Evolutionary conservation across 2,888 invertebrate genomes (phyloP).

Genomic region (Venusia cambrica): DNA sequence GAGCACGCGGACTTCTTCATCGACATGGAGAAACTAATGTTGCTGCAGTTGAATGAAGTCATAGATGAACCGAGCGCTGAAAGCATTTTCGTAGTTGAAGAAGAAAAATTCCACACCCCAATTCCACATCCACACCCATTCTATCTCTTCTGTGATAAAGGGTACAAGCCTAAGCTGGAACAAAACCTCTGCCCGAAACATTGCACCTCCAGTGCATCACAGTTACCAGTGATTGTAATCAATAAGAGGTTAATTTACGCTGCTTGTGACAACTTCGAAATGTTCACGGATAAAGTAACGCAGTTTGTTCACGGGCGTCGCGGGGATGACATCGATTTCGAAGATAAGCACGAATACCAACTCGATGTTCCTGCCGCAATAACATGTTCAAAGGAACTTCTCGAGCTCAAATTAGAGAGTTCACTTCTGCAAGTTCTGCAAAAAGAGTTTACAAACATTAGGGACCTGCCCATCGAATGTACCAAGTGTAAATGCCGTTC

Average conservation of each 20-base stretch:
- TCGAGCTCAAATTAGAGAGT: conserved; percentile 55
- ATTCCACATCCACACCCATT: conserved; percentile 55
- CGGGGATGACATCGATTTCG: conserved; percentile 46
- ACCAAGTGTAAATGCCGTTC: conserved; percentile 48
- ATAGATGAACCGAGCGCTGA: conserved; percentile 49
- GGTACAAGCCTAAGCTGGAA: conserved; percentile 48
- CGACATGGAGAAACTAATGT: conserved; percentile 66
- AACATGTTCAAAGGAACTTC: conserved; percentile 42
- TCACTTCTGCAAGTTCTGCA: conserved; percentile 63
- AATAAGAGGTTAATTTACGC: conserved; percentile 64
- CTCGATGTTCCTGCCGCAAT: conserved; percentile 50
- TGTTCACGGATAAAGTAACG: conserved; percentile 54
- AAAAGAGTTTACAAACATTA: conserved; percentile 51
- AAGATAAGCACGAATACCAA: conserved; percentile 50
- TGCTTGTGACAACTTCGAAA: conserved; percentile 61
- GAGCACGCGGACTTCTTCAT: conserved; percentile 69
- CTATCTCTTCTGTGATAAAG: conserved; percentile 59
- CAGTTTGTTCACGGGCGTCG: conserved; percentile 47
- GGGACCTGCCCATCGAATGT: conserved; percentile 43
- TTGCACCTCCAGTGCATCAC: conserved; percentile 54
- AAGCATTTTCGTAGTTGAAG: conserved; percentile 53
- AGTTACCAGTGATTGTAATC: conserved; percentile 59
- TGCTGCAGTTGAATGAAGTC: conserved; percentile 57
- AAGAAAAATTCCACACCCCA: conserved; percentile 41
- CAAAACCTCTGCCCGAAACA: conserved; percentile 54